These are phyloP conservation scores for Chrysotoxum bicinctum DNA, from an alignment of 2,888 invertebrate genomes.

Conservation along the genomic window DNA sequence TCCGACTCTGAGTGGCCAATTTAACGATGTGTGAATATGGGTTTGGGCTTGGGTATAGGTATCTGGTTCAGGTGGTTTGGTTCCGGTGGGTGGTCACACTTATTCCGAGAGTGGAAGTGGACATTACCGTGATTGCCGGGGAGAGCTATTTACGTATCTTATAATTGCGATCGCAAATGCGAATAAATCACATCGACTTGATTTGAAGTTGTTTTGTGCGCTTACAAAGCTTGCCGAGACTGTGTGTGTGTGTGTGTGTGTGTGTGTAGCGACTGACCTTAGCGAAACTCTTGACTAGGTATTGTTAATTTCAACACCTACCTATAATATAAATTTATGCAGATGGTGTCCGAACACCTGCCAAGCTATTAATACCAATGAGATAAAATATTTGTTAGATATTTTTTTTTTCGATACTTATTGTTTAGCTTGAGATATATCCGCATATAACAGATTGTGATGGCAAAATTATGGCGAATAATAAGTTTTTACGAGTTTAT, in stretches of 20 bases:
- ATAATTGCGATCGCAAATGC: slow-evolving; percentile 34
- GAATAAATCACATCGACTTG: slow-evolving; percentile 39
- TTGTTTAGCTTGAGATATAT: slow-evolving; percentile 42
- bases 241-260: neutral
- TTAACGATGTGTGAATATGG: slow-evolving; percentile 55
- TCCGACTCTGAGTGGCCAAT: slow-evolving; percentile 60
- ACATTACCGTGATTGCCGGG: slow-evolving; percentile 17
- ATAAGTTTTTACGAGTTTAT: slow-evolving; percentile 17
- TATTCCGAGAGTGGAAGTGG: slow-evolving; percentile 25
- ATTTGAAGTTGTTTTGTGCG: slow-evolving; percentile 4
- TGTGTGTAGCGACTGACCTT: slow-evolving; percentile 11
- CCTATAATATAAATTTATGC: slow-evolving; percentile 55
- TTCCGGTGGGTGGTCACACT: slow-evolving; percentile 70
- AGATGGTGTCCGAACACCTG: slow-evolving; percentile 62
- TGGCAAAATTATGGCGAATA: slow-evolving; percentile 25
- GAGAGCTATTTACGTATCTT: neutral
- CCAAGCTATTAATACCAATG: slow-evolving; percentile 70
- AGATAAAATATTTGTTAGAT: slow-evolving; percentile 49
- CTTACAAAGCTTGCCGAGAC: neutral
- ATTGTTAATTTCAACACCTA: slow-evolving; percentile 70
- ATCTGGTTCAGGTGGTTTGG: slow-evolving; percentile 54
- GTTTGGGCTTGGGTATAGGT: slow-evolving; percentile 40
- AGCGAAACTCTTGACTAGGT: slow-evolving; percentile 25
- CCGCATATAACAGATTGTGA: slow-evolving; percentile 25
- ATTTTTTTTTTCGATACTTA: slow-evolving; percentile 2